A percentile compares a stretch with the other conserved stretches of the same genome.
Conservation (phyloP, 2,797 vertebrate genomes). For the Galago senegalensis region DNA sequence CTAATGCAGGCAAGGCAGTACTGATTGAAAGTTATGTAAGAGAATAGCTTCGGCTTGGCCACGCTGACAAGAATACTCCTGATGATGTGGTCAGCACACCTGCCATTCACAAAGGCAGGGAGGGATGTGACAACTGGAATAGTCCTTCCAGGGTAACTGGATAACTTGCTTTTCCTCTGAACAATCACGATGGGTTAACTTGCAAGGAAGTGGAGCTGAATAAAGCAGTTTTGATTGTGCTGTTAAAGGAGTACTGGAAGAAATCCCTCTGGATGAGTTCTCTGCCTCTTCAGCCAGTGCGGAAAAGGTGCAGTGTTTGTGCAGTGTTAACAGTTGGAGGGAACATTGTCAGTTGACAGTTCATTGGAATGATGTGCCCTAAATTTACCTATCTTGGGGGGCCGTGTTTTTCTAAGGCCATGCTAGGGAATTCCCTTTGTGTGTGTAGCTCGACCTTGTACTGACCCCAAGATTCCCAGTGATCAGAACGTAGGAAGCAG, state of each 20-base stretch:
- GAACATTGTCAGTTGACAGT: neutral
- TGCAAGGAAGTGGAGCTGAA: neutral
- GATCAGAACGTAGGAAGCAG: slow-evolving; percentile 56
- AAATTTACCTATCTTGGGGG: neutral
- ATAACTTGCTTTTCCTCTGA: slow-evolving; percentile 71
- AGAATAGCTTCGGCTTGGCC: slow-evolving; percentile 57
- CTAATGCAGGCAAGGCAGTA: slow-evolving; percentile 8
- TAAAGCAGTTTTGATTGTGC: neutral
- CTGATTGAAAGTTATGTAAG: slow-evolving; percentile 71
- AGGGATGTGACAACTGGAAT: slow-evolving; percentile 33
- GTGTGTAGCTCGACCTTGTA: slow-evolving; percentile 45
- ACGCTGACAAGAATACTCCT: slow-evolving; percentile 54
- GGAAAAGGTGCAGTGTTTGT: slow-evolving; percentile 46
- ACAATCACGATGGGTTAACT: slow-evolving; percentile 42
- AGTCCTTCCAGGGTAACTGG: slow-evolving; percentile 73
- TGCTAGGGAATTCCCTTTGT: neutral
- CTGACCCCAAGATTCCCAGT: slow-evolving; percentile 70
- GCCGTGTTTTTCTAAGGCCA: slow-evolving; percentile 24
- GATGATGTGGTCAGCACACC: slow-evolving; percentile 73
- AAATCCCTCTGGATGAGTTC: slow-evolving; percentile 54
- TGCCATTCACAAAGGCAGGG: neutral
- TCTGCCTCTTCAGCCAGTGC: neutral
- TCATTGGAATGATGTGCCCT: neutral
- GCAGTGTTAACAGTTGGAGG: neutral
- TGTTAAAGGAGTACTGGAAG: slow-evolving; percentile 8